phyloP scores from a whole-genome alignment of 2,797 vertebrate genomes.

The Enteromius mattozi region DNA sequence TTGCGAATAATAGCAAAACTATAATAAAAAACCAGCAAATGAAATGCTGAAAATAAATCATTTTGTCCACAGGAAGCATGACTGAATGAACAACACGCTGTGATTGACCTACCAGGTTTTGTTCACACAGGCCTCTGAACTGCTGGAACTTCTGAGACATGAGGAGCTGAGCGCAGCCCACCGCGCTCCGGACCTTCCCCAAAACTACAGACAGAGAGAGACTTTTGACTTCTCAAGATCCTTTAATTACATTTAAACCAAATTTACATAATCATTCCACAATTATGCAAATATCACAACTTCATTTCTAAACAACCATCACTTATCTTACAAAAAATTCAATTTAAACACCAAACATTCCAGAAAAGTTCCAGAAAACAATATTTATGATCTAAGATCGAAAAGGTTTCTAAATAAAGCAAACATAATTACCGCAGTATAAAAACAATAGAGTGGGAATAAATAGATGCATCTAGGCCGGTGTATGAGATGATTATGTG shows the following conservation, averaged over 20 bases:
- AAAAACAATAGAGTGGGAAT: too few species aligned
- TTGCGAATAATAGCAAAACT: background rate
- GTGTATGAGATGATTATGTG: background rate
- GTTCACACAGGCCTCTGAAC: constrained; percentile 96
- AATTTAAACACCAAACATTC: too few species aligned
- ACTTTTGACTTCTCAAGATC: too few species aligned
- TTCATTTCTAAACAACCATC: too few species aligned
- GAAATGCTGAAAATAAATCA: background rate
- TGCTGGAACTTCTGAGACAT: constrained; percentile 99
- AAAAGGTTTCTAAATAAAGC: background rate
- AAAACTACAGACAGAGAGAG: constrained; percentile 79
- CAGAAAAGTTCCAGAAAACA: too few species aligned
- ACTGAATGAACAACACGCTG: background rate
- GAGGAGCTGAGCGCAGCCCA: constrained; percentile 95
- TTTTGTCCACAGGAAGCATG: background rate
- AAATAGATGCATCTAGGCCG: background rate
- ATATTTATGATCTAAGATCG: background rate
- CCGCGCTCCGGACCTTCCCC: constrained; percentile 95
- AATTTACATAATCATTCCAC: too few species aligned
- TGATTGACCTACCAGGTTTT: constrained; percentile 92
- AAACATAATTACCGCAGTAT: background rate
- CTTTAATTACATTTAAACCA: too few species aligned
- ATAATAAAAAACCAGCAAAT: too few species aligned
- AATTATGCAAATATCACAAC: too few species aligned
- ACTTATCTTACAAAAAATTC: too few species aligned